A percentile compares a stretch with the other conserved stretches of the same genome.
These are phyloP conservation scores for Allygus modestus DNA, from an alignment of 2,888 invertebrate species.

Conservation along the genomic window DNA sequence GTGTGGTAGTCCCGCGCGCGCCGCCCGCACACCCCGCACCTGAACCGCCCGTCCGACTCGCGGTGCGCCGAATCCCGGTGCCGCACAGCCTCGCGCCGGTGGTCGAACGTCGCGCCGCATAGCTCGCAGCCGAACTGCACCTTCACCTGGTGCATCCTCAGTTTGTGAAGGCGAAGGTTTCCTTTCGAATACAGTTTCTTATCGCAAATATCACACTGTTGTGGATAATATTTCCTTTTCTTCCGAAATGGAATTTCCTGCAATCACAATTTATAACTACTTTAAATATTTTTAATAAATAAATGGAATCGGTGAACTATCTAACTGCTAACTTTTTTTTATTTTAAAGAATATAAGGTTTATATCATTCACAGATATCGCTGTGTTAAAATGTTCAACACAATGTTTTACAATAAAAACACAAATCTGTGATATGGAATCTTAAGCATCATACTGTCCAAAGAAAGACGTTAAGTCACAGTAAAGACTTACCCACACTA, in stretches of 20 bases:
- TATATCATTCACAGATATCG: too few relatives aligned
- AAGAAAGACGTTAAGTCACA: too few relatives aligned
- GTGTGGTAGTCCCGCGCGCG: slow-evolving; percentile 44
- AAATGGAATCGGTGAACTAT: too few relatives aligned
- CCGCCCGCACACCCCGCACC: slow-evolving; percentile 49
- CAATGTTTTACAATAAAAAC: too few relatives aligned
- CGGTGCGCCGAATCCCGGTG: slow-evolving; percentile 54
- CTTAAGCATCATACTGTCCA: too few relatives aligned
- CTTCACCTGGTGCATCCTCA: slow-evolving; percentile 53
- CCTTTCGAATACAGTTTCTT: slow-evolving; percentile 61
- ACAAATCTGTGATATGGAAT: too few relatives aligned
- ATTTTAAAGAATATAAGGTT: too few relatives aligned
- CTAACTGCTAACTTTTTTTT: too few relatives aligned
- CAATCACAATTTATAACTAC: neutral
- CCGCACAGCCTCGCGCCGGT: slow-evolving; percentile 31
- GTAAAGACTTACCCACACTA: too few relatives aligned
- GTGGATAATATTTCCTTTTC: slow-evolving; percentile 39
- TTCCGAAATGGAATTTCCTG: neutral
- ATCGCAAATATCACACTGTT: slow-evolving; percentile 63
- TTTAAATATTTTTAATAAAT: too few relatives aligned
- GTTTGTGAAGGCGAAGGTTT: slow-evolving; percentile 56
- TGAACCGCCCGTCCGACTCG: slow-evolving; percentile 50
- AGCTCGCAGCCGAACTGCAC: slow-evolving; percentile 57
- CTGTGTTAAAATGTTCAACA: too few relatives aligned
- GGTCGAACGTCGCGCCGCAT: slow-evolving; percentile 47